phyloP scores from a whole-genome alignment of 2,113 vertebrate genomes.

The Loxodonta africana region DNA sequence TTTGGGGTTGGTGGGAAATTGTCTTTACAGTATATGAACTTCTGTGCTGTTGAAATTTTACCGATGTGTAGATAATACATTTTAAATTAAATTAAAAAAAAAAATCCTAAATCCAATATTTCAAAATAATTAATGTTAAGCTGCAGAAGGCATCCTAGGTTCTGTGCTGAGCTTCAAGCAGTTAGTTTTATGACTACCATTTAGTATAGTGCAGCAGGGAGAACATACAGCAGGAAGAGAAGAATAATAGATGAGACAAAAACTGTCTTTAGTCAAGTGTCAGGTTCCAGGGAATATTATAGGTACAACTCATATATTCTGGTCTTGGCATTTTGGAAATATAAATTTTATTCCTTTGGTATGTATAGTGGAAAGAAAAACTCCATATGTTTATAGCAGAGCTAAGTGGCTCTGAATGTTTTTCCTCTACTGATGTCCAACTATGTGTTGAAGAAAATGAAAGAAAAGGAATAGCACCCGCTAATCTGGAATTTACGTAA shows the following conservation, averaged over 20 bases:
- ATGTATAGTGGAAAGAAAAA: constrained; percentile 3
- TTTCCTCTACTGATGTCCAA: constrained; percentile 22
- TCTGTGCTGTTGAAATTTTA: constrained; percentile 21
- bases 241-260: background rate
- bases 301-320: background rate
- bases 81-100: background rate
- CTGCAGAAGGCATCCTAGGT: background rate
- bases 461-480: background rate
- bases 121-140: constrained; percentile 18
- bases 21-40: background rate
- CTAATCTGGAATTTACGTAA: background rate
- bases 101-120: background rate
- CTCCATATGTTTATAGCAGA: background rate
- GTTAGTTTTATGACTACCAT: constrained; percentile 21
- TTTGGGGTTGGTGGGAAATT: constrained; percentile 15
- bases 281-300: background rate
- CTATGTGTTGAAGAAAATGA: constrained; percentile 8
- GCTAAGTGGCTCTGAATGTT: background rate
- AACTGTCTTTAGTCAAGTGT: background rate
- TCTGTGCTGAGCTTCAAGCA: constrained; percentile 9
- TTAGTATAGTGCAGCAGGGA: constrained; percentile 26
- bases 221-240: background rate
- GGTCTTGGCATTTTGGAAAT: constrained; percentile 42
- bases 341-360: constrained; percentile 5
- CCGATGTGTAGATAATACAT: background rate